Percentiles rank a stretch among this genome's conserved stretches.
phyloP scores from a whole-genome alignment of 2,888 invertebrate genomes.

The Sinodicranocentrus sp. region DNA sequence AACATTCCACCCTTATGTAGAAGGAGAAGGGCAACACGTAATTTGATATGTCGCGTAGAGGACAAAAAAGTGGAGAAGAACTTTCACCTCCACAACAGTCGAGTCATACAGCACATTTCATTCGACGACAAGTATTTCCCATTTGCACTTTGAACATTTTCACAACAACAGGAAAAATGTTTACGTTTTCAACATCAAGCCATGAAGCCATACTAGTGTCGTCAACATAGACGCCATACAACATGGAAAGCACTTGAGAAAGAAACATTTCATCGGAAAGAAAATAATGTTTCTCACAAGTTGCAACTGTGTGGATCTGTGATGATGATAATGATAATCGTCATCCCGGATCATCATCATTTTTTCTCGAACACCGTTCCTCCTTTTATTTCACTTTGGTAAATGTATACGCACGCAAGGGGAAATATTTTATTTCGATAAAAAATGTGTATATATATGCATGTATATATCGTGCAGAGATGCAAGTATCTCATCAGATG shows the following conservation, averaged over 20 bases:
- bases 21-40: conserved; percentile 29
- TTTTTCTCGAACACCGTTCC: too few species aligned
- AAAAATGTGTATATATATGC: too few species aligned
- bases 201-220: too few species aligned
- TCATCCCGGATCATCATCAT: not conserved
- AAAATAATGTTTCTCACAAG: too few species aligned
- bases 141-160: conserved; percentile 3
- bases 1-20: not conserved
- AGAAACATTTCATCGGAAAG: too few species aligned
- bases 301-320: too few species aligned
- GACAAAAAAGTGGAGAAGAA: conserved; percentile 12
- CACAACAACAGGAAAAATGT: conserved; percentile 6
- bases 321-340: conserved; percentile 8
- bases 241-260: too few species aligned
- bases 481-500: conserved; percentile 24
- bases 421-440: too few species aligned
- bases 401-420: too few species aligned
- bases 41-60: not conserved
- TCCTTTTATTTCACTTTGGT: too few species aligned
- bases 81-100: conserved; percentile 32
- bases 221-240: too few species aligned
- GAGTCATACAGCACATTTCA: not conserved
- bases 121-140: conserved; percentile 73
- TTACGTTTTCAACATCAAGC: conserved; percentile 1
- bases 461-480: too few species aligned